Conservation (phyloP, 2,888 invertebrate genomes). For the Microchrysa polita region DNA sequence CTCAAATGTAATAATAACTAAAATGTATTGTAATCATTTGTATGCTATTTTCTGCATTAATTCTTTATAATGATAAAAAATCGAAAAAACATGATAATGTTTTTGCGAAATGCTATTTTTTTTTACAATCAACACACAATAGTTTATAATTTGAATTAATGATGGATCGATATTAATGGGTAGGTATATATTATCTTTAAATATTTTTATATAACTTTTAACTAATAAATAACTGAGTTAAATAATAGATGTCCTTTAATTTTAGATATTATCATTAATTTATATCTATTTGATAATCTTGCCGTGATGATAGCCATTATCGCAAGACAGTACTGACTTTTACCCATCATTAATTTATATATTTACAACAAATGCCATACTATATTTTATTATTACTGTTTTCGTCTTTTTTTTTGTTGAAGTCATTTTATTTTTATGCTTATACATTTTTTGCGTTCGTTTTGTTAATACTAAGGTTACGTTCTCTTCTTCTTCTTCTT, state of each 20-base stretch:
- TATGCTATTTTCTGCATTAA: slow-evolving; percentile 12
- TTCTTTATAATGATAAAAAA: slow-evolving; percentile 25
- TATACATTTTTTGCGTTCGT: slow-evolving; percentile 2
- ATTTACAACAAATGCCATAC: slow-evolving; percentile 39
- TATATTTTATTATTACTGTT: slow-evolving; percentile 13
- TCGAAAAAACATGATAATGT: slow-evolving; percentile 35
- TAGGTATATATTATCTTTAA: too few species aligned
- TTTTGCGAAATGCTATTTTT: slow-evolving; percentile 20
- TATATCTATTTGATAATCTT: slow-evolving; percentile 18
- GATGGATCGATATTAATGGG: neutral
- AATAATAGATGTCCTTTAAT: slow-evolving; percentile 4
- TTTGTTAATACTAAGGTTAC: slow-evolving; percentile 35
- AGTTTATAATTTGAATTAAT: slow-evolving; percentile 25
- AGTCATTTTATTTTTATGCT: slow-evolving; percentile 16
- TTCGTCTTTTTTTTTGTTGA: slow-evolving; percentile 7
- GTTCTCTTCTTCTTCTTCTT: slow-evolving; percentile 19
- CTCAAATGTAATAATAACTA: slow-evolving; percentile 36
- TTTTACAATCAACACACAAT: slow-evolving; percentile 40
- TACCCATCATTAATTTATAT: slow-evolving; percentile 17
- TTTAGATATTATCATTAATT: neutral
- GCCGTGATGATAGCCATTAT: slow-evolving; percentile 1
- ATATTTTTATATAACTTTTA: neutral
- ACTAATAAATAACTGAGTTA: slow-evolving; percentile 25
- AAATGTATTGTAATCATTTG: slow-evolving; percentile 28
- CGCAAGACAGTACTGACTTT: slow-evolving; percentile 12